These are phyloP conservation scores for Dromococcyx pavoninus DNA, from an alignment of 2,797 vertebrate genomes.

Conservation along the genomic window DNA sequence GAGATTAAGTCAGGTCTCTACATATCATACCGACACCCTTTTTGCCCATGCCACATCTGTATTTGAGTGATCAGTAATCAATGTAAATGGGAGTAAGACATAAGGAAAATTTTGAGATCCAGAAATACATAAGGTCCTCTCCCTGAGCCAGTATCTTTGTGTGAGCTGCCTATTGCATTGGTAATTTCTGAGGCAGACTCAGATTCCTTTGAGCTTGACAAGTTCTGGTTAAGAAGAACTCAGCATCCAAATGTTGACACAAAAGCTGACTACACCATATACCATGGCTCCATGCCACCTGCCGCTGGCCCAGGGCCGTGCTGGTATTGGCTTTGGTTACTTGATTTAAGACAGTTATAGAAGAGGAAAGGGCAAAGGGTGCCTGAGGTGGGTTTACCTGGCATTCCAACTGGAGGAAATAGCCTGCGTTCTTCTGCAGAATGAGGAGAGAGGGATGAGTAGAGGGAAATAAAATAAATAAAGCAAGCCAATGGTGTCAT, in stretches of 20 bases:
- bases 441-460: constrained; percentile 37
- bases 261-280: constrained; percentile 42
- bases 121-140: neutral
- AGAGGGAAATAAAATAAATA: constrained; percentile 45
- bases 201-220: constrained; percentile 36
- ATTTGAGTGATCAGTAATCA: neutral
- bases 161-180: neutral
- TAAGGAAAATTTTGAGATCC: neutral
- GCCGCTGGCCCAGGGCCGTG: neutral
- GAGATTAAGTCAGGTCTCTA: neutral
- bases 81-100: neutral
- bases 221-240: constrained; percentile 34
- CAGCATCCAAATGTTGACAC: constrained; percentile 35
- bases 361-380: neutral
- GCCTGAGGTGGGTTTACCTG: constrained; percentile 44
- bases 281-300: constrained; percentile 15
- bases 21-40: neutral
- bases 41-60: neutral
- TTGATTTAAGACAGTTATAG: neutral
- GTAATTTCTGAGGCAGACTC: constrained; percentile 1
- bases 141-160: neutral
- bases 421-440: neutral
- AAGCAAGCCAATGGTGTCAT: constrained; percentile 11
- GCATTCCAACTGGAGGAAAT: constrained; percentile 38
- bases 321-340: constrained; percentile 2